Base-by-base conservation (phyloP, 1,140 invertebrate species). In the Rhagoletis zephyria region DNA sequence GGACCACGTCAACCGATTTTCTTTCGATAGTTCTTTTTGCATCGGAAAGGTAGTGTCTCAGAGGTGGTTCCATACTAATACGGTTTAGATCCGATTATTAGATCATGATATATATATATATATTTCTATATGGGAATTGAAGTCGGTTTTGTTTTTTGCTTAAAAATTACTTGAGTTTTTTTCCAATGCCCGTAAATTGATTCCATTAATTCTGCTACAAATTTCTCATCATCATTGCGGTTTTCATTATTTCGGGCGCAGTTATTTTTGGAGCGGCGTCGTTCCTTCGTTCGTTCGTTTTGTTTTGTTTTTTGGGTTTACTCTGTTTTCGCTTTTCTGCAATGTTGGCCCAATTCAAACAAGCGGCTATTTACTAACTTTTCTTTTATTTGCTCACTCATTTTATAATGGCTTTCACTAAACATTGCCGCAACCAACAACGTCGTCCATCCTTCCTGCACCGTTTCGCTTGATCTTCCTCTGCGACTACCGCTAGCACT, bases 181-280 rank as follows among this genome's bases (percentile, higher is more conserved):
- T 59, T 30, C 1, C 48, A 6, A 48, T 81, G 74, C 0, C 19
- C 45, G n/a, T 30, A 81, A 81, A 81, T 81, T 81, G 48, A 81
- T 59, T 81, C 10, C 45, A 48, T 77, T 81, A 81, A 81, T 81
- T 81, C n/a, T 56, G 74, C 45, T 74, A 42, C 67, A 14, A 9
- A 74, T 74, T 74, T 74, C 42, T 70, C 70, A 77, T 77, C 5
- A 51, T 4, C 70, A 14, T 48, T 77, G 12, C 5, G 10, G 70
- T 77, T 77, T 48, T 48, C n/a, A 56, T 12, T 5, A 16, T 63
- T 63, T 63, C 16, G 61, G n/a, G 12, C 61, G n/a, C 9, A 77
- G 70, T 51, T 77, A 77, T 77, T 77, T 77, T 77, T 77, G 48
- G 70, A 77, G 45, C 45, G 12, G 42, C 42, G 63, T 10, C 63